phyloP scores from a whole-genome alignment of 2,797 vertebrate genomes.

The Chelon auratus region DNA sequence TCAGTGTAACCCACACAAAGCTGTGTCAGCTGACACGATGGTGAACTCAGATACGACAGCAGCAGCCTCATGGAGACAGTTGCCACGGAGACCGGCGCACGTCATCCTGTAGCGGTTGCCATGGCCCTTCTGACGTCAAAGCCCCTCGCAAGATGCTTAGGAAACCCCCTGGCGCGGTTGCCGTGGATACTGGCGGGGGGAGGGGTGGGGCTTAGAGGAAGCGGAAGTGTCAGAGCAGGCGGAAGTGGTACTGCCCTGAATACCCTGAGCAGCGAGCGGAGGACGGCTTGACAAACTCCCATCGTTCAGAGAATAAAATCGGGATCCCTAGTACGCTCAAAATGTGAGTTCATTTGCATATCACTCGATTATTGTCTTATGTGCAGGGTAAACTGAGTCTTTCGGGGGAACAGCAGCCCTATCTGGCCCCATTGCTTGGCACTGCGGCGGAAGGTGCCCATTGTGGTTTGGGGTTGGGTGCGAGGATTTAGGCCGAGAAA shows the following conservation, averaged over 20 bases:
- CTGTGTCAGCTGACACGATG: constrained; percentile 65
- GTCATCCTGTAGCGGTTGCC: constrained; percentile 84
- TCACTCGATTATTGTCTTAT: constrained; percentile 41
- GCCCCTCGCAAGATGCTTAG: constrained; percentile 79
- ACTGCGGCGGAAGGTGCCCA: constrained; percentile 82
- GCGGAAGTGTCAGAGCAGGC: constrained; percentile 90
- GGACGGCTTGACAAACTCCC: constrained; percentile 83
- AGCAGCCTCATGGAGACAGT: constrained; percentile 82
- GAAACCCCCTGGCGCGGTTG: constrained; percentile 83
- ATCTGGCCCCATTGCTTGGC: constrained; percentile 62
- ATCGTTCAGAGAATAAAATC: constrained; percentile 82
- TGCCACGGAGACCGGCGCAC: constrained; percentile 81
- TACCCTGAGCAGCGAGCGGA: constrained; percentile 86
- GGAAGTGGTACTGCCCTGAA: constrained; percentile 92
- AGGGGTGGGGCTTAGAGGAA: constrained; percentile 87
- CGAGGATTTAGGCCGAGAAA: constrained; percentile 82
- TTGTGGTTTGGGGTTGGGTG: constrained; percentile 84
- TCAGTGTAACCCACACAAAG: constrained; percentile 54
- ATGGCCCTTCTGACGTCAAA: constrained; percentile 85
- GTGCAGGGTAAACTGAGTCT: neutral
- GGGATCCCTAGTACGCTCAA: constrained; percentile 78
- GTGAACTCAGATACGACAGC: constrained; percentile 63
- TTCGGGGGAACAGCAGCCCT: constrained; percentile 12
- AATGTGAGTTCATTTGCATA: constrained; percentile 81
- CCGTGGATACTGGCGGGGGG: constrained; percentile 82